phyloP scores from a whole-genome alignment of 2,888 invertebrate species.

The Melipona bicolor region DNA sequence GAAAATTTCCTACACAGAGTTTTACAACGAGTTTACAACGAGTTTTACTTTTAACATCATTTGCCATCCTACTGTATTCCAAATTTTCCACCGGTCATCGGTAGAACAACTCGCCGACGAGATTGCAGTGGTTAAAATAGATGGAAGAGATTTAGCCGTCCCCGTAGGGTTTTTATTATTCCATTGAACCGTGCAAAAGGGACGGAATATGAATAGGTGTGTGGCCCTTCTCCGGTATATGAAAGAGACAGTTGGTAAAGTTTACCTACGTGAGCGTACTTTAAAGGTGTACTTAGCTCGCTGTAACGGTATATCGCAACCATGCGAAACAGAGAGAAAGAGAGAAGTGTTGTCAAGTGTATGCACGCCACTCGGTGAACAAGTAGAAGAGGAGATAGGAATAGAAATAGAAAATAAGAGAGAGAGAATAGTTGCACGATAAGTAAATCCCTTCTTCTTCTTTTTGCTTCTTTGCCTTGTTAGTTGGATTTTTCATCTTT shows the following conservation, averaged over 20 bases:
- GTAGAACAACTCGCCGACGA: neutral
- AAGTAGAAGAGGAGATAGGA: conserved; percentile 25
- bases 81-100: neutral
- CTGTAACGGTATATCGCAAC: conserved; percentile 65
- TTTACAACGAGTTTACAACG: neutral
- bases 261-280: conserved; percentile 71
- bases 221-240: conserved; percentile 50
- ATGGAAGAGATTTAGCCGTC: conserved; percentile 36
- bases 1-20: neutral
- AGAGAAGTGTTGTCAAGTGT: conserved; percentile 25
- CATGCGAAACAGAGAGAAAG: conserved; percentile 16
- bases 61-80: neutral
- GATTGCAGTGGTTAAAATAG: neutral
- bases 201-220: conserved; percentile 66
- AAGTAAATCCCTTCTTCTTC: neutral
- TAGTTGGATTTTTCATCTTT: neutral
- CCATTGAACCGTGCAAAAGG: conserved; percentile 57
- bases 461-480: neutral
- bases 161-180: conserved; percentile 66
- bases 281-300: conserved; percentile 56
- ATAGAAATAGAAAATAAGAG: conserved; percentile 36
- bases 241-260: conserved; percentile 63
- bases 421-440: neutral
- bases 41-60: neutral
- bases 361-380: conserved; percentile 26